Conservation (phyloP, 2,113 vertebrate genomes). For the Scomber japonicus region DNA sequence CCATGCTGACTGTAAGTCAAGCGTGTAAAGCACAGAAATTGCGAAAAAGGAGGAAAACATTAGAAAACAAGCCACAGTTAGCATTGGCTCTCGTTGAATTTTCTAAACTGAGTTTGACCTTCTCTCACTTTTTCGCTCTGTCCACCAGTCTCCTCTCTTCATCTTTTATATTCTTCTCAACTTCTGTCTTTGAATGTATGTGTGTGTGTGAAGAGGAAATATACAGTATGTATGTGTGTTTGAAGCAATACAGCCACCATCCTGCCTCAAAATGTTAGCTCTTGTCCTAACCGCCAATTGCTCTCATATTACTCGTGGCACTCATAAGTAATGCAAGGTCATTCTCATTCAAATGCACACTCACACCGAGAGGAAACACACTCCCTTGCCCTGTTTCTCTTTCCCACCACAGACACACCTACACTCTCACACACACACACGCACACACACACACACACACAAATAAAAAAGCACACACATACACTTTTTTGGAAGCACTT, state of each 20-base stretch:
- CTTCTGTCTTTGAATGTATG: slow-evolving; percentile 41
- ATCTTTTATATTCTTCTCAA: slow-evolving; percentile 48
- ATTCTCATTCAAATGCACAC: slow-evolving; percentile 83
- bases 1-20: slow-evolving; percentile 67
- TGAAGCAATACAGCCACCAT: slow-evolving; percentile 63
- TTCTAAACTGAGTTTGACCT: slow-evolving; percentile 68
- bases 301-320: slow-evolving; percentile 80
- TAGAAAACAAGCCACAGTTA: slow-evolving; percentile 64
- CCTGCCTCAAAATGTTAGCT: slow-evolving; percentile 70
- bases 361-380: slow-evolving; percentile 78
- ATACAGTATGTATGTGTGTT: slow-evolving; percentile 21
- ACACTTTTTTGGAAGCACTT: slow-evolving; percentile 25
- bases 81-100: slow-evolving; percentile 50
- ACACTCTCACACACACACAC: slow-evolving; percentile 31
- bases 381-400: slow-evolving; percentile 67
- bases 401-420: slow-evolving; percentile 76
- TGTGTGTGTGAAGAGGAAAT: slow-evolving; percentile 21
- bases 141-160: slow-evolving; percentile 43
- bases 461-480: slow-evolving; percentile 9
- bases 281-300: slow-evolving; percentile 67
- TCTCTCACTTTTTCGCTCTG: slow-evolving; percentile 40
- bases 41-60: slow-evolving; percentile 32
- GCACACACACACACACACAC: slow-evolving; percentile 24
- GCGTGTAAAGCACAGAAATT: slow-evolving; percentile 53
- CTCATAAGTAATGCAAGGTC: slow-evolving; percentile 81